These are phyloP conservation scores for Trogon surrucura DNA, from an alignment of 2,113 vertebrate genomes.

Conservation along the genomic window DNA sequence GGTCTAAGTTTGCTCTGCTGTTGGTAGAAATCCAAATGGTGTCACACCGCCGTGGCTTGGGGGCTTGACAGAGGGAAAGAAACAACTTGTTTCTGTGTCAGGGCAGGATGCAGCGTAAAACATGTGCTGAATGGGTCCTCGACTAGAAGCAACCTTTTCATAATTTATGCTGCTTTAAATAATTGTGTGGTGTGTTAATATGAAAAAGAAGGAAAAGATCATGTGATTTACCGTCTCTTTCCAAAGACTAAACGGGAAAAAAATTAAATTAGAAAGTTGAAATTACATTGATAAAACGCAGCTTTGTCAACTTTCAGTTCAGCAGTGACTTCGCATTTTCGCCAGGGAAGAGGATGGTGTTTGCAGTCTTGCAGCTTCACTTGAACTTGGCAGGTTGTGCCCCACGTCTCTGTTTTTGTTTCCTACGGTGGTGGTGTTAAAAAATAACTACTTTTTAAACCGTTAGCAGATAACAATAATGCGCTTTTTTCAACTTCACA, in stretches of 20 bases:
- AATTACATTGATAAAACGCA: not conserved
- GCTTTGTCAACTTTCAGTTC: not conserved
- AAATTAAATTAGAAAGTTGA: not conserved
- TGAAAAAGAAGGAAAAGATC: not conserved
- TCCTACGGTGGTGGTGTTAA: not conserved
- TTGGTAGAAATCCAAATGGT: not conserved
- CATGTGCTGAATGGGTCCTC: not conserved
- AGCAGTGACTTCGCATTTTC: not conserved
- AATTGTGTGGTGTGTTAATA: not conserved
- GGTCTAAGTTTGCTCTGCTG: not conserved
- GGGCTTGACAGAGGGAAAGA: not conserved
- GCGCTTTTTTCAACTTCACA: not conserved
- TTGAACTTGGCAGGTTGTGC: not conserved
- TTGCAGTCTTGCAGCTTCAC: not conserved
- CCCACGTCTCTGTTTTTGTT: not conserved
- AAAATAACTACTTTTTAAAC: not conserved
- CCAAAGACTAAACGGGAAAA: not conserved
- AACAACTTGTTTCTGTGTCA: not conserved
- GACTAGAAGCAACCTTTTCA: not conserved
- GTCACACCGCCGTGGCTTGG: fast-evolving
- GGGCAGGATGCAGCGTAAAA: not conserved
- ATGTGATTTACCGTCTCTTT: not conserved
- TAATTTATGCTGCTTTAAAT: not conserved
- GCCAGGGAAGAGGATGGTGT: not conserved
- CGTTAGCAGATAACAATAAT: not conserved